These are phyloP conservation scores for Rotaria macrura DNA, from an alignment of 2,888 invertebrate genomes.

Conservation along the genomic window DNA sequence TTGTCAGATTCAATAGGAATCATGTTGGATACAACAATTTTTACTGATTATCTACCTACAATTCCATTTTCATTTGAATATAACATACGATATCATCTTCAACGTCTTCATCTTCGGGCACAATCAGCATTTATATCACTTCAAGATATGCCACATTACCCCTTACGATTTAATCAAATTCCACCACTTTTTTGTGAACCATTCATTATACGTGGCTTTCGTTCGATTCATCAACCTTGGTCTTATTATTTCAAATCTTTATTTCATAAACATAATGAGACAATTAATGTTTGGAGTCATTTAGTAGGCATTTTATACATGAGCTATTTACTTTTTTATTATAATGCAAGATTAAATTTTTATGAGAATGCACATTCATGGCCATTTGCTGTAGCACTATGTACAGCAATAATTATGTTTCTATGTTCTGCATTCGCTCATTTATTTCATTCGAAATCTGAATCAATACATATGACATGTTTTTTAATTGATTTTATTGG, in stretches of 20 bases:
- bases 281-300: conserved; percentile 32
- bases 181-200: conserved; percentile 30
- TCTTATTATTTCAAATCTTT: conserved; percentile 30
- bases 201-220: conserved; percentile 27
- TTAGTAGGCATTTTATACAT: conserved; percentile 30
- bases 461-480: conserved; percentile 32
- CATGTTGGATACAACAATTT: background rate
- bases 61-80: background rate
- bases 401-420: conserved; percentile 31
- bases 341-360: background rate
- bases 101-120: background rate
- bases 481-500: conserved; percentile 31
- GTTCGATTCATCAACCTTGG: conserved; percentile 29
- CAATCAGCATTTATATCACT: background rate
- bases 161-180: background rate
- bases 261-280: conserved; percentile 32
- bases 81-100: background rate
- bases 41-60: background rate
- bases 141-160: background rate
- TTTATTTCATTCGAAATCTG: conserved; percentile 27
- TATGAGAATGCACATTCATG: conserved; percentile 22
- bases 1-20: background rate
- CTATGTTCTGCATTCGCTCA: conserved; percentile 26
- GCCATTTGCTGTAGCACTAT: conserved; percentile 25
- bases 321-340: background rate